A percentile compares a stretch with the other conserved stretches of the same genome.
Conservation (phyloP, 2,113 vertebrate genomes). For the Pteropus alecto region DNA sequence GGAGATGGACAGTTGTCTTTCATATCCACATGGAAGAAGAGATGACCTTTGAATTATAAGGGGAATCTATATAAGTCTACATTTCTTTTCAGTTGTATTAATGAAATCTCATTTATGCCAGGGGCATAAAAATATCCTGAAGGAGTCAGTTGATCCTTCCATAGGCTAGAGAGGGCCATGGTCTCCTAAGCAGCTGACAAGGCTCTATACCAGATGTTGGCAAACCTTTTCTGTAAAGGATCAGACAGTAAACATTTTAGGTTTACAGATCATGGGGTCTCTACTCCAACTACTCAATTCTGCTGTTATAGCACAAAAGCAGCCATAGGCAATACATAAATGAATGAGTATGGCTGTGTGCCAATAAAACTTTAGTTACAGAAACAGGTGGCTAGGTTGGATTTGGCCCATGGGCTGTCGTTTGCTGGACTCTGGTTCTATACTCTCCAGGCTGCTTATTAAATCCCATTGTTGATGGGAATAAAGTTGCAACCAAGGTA, state of each 20-base stretch:
- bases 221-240: background rate
- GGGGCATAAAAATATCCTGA: background rate
- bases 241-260: background rate
- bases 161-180: background rate
- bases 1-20: background rate
- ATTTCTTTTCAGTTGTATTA: conserved; percentile 22
- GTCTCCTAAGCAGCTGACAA: conserved; percentile 31
- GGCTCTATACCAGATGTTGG: background rate
- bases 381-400: conserved; percentile 20
- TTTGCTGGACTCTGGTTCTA: background rate
- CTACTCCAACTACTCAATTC: background rate
- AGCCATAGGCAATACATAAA: background rate
- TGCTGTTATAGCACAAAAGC: background rate
- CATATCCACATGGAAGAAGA: background rate
- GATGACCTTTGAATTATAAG: background rate
- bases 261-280: background rate
- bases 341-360: background rate
- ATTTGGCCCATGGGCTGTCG: background rate
- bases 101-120: conserved; percentile 15
- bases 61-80: background rate
- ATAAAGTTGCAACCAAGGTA: conserved; percentile 55
- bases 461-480: conserved; percentile 40
- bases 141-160: conserved; percentile 14
- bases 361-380: conserved; percentile 10
- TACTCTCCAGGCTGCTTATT: background rate